Evolutionary conservation across 2,888 invertebrate genomes (phyloP), one percentile per base, ranked within the genome.

Genomic region (Brassicogethes aeneus): DNA sequence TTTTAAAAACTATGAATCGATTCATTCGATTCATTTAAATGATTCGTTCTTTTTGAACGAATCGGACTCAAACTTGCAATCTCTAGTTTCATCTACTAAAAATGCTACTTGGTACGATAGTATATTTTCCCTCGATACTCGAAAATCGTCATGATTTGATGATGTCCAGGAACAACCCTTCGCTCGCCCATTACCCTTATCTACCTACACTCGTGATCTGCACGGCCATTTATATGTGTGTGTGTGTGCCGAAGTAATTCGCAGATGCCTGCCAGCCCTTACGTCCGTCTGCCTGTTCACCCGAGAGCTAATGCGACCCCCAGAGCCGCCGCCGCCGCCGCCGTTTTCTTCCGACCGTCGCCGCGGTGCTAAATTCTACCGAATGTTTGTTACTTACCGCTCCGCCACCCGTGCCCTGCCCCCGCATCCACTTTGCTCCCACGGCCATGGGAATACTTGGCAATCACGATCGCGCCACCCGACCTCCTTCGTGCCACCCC

Each of bases 181-280:
- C 43, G 23, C 40, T 34, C 41, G 37, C 37, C 45, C 43, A 37
- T 41, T 46, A 40, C 48, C 50, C 50, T 47, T 50, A 50, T 48
- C 50, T 50, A 50, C 50, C 48, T 48, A 50, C 48, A 44, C 47
- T 39, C 43, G 30, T 37, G 46, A 42, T 44, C 40, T 39, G 44
- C 42, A 39, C 46, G 46, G 41, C 44, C 43, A 43, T 40, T 10
- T 23, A 40, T 41, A 43, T 46, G 44, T 45, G 44, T 46, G 39
- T 42, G 44, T 46, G 46, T 45, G 44, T 44, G 50, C 45, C 48
- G 43, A 46, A 44, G 48, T 50, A 48, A 50, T 50, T 50, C 50
- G 50, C 48, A 50, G 50, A 47, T 50, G 48, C 40, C 43, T n/a
- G n/a, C n/a, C 43, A 39, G 47, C 40, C 42, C 41, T 38, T 35